Evolutionary conservation across 2,888 invertebrate species (phyloP), one percentile per base, ranked within the genome.

Genomic region (Altica lythri): DNA sequence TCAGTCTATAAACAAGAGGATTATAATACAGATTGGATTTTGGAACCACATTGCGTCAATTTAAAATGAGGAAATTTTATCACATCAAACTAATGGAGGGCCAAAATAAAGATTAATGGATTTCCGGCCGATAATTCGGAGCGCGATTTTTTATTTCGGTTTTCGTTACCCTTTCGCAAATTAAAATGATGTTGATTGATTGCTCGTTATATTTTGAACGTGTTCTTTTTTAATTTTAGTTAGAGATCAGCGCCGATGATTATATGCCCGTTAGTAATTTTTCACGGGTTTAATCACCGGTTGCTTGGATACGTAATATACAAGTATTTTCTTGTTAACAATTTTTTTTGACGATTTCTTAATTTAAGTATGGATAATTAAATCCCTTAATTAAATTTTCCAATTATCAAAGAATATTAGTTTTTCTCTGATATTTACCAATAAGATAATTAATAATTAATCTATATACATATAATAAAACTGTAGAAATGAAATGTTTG

Each of bases 131-230:
- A 53, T 47, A 47, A 53, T 53, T 53, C 35, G 42, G 4, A 30
- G 16, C 17, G 29, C 17, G 40, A 13, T 32, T 44, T 53, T 53
- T 47, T 32, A 47, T 42, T 53, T 42, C 19, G 12, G 42, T 18
- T 42, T 27, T 25, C 40, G 53, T 53, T 53, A 42, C 42, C 46
- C 42, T 17, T 43, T 43, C 18, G 16, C 47, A 47, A 47, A 53
- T 53, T 53, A 42, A 53, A 53, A 53, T 42, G 38, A 47, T 42
- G 46, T 53, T 47, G 53, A 53, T 53, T 40, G 47, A 53, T 53
- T 45, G 45, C 29, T 40, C 29, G 40, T 30, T 40, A 40, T 49
- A 30, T 43, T 27, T 43, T 43, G 13, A 30, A 38, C 38, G 38
- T 22, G 38, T 38, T 38, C 19, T 38, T 3, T 38, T 38, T 38